Base-by-base conservation (phyloP, 2,113 vertebrate species). In the Percina caprodes region DNA sequence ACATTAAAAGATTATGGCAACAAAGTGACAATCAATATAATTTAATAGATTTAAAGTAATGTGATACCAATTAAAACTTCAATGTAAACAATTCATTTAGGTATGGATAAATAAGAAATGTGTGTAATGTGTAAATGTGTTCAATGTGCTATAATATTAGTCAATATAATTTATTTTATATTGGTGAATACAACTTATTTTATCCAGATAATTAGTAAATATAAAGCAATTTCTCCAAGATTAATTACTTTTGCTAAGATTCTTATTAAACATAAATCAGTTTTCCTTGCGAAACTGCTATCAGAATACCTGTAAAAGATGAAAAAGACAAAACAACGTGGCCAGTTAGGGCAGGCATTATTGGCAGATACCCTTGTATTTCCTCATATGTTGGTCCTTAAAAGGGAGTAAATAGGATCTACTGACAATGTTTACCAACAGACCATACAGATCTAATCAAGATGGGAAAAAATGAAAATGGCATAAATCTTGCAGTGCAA, bases 391-490 rank as follows among this genome's bases (percentile, higher is more conserved):
- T 62, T 63, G 68, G 76, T 83, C 83, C 71, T 79, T 35, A 59
- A 83, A 83, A 83, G 77, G 42, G 35, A 85, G 85, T 61, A 83
- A 91, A 89, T 88, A 75, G 52, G 65, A 84, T 83, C 69, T 71
- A 65, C 65, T 80, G 85, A 84, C 85, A 80, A 21, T 77, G 73
- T 82, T 84, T 86, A 78, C 88, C 87, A 83, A 66, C 61, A 73
- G 86, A 88, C 69, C 67, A 84, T 77, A 77, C 69, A 83, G 61
- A 91, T 87, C 79, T 91, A 88, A 93, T 92, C 88, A 91, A 69
- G 56, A 80, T 69, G 81, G 86, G 87, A 92, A 88, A 91, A 82
- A 88, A 91, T 89, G 84, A 88, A 92, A 92, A 90, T 2, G 48
- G 82, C 83, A 88, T 89, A 88, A 89, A 92, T 93, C 89, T 89